Conservation (phyloP, 2,113 vertebrate species). For the Entosphenus tridentatus region DNA sequence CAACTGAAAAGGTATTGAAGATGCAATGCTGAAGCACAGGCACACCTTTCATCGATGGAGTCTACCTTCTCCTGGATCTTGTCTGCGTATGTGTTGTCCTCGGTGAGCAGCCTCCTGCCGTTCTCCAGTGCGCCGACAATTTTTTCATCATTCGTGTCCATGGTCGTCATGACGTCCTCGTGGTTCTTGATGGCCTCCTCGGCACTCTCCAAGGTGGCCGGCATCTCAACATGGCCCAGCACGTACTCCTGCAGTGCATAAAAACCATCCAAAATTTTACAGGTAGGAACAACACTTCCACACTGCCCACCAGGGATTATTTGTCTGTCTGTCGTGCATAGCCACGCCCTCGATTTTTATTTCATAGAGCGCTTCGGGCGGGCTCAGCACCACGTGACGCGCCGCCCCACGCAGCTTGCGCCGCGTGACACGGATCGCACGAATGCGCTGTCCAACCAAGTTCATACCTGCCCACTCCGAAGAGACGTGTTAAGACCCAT, state of each 20-base stretch:
- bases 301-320: too few species aligned
- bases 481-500: too few species aligned
- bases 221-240: constrained; percentile 88
- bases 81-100: constrained; percentile 73
- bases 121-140: constrained; percentile 75
- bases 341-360: too few species aligned
- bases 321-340: too few species aligned
- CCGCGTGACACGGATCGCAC: too few species aligned
- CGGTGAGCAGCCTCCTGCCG: constrained; percentile 58
- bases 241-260: constrained; percentile 52
- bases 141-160: constrained; percentile 97
- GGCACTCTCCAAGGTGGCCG: constrained; percentile 68
- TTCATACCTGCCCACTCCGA: too few species aligned
- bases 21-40: not conserved
- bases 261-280: not conserved
- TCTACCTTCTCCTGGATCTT: constrained; percentile 89
- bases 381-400: too few species aligned
- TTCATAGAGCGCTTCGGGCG: too few species aligned
- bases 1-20: too few species aligned
- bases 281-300: too few species aligned
- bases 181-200: constrained; percentile 93
- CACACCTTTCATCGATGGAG: constrained; percentile 77
- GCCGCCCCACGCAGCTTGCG: too few species aligned
- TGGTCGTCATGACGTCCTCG: constrained; percentile 97
- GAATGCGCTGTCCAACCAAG: too few species aligned